Base-by-base conservation (phyloP, 2,888 invertebrate genomes). In the Archaeoteleia sp. region DNA sequence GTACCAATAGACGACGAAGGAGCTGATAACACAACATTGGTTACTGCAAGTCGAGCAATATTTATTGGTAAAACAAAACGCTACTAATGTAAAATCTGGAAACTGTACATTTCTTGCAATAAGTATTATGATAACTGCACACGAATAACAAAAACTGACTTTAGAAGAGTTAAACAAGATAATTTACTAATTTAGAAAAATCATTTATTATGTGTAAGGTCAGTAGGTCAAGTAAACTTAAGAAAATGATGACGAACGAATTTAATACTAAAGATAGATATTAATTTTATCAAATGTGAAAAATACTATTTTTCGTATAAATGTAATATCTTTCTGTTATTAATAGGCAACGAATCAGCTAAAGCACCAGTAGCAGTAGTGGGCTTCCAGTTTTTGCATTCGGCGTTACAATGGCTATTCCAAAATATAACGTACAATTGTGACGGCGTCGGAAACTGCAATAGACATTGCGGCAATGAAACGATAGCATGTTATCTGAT, bases 11-110 rank as follows among this genome's bases (percentile, higher is more conserved):
- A 91, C 80, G 87, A 88, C 20, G 87, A 88, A 80, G 84, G 88
- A 10, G 82, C 82, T 12, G 81, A 81, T 40, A 88, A 90, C 66
- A 87, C 90, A 30, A 92, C 92, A 0, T 85, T 93, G 73, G 93
- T 96, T 8, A 96, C 95, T 0, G 96, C 94, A 1, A 93, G 94
- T 48, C 93, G 94, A 81, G 96, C 96, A 0, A 91, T 96, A 40
- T 95, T 88, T 70, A 86, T 85, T 14, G 80, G 83, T 84, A 70
- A 66, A 63, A 53, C 13, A n/a, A 27, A n/a, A n/a, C n/a, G n/a
- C n/a, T n/a, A n/a, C n/a, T n/a, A n/a, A n/a, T n/a, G n/a, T n/a
- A n/a, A n/a, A n/a, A n/a, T n/a, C n/a, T n/a, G n/a, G n/a, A n/a
- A n/a, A n/a, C n/a, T n/a, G n/a, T n/a, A n/a, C n/a, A n/a, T n/a